Evolutionary conservation across 2,797 vertebrate species (phyloP), one percentile per base, ranked within the genome.

Genomic region (Myotis daubentonii): DNA sequence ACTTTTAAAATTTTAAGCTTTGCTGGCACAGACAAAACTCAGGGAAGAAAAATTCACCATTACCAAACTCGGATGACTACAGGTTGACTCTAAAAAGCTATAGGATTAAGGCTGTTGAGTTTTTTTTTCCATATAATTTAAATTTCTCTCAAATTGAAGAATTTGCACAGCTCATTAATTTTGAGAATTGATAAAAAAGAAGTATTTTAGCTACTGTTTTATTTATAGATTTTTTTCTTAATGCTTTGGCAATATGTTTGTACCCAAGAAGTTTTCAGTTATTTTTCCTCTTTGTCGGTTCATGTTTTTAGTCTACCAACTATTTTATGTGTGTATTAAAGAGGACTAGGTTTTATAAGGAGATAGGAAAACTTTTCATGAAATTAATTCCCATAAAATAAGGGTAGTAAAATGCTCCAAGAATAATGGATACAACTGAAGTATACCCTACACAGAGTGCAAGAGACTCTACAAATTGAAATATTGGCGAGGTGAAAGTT

Each of bases 71-170:
- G 70, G 53, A 74, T 7, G 53, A 89, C 93, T 80, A 60, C 19
- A 93, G 76, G 78, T 81, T 95, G 51, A 81, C 25, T 92, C 33
- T 87, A 81, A 85, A 94, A 87, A 94, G 75, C 47, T 83, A 20
- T 36, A 86, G 49, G 76, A 95, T 92, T 94, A 92, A 95, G 47
- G 85, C 23, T 84, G 71, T 65, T 84, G 65, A 72, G 38, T 68
- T 96, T 89, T 76, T 89, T 95, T 85, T 74, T n/a, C n/a, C 49
- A 25, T 93, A 19, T 89, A 96, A 93, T 95, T 87, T 82, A 72
- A 89, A 28, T 95, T 95, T 90, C 57, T 92, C 44, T 84, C 87
- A 91, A 62, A 70, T 83, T 88, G 82, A 95, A 44, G 25, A 89
- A 51, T 89, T 95, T 91, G 70, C 8, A 65, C 33, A 79, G 25